A percentile compares a stretch with the other conserved stretches of the same genome.
Evolutionary conservation across 1,140 invertebrate genomes (phyloP).

Genomic region (Calephelis nemesis): DNA sequence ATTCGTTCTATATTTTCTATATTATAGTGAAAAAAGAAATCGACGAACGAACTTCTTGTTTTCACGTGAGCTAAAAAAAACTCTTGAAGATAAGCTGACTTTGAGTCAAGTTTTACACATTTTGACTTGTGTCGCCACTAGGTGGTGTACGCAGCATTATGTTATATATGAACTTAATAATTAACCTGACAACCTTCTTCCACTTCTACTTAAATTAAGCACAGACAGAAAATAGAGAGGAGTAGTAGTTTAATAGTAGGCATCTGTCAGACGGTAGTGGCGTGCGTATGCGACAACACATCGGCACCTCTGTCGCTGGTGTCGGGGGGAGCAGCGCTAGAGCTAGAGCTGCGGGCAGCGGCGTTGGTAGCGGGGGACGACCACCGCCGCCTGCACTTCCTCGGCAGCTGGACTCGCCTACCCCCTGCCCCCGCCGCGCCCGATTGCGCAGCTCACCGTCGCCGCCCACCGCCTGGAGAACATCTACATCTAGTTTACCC

Average conservation of each 20-base stretch:
- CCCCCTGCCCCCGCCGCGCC: constrained; percentile 68
- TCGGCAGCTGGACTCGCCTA: constrained; percentile 80
- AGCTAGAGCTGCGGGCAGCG: constrained; percentile 80
- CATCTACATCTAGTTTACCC: constrained; percentile 81
- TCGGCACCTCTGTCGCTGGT: constrained; percentile 45
- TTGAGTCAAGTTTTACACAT: too few species aligned
- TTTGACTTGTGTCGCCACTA: too few species aligned
- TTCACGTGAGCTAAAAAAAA: too few species aligned
- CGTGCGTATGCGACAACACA: constrained; percentile 85
- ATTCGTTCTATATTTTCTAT: too few species aligned
- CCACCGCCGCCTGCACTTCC: constrained; percentile 84
- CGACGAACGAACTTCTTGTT: too few species aligned
- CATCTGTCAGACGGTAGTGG: constrained; percentile 78
- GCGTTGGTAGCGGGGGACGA: constrained; percentile 81
- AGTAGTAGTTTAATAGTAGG: neutral
- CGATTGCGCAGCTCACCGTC: constrained; percentile 46
- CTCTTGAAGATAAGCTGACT: too few species aligned
- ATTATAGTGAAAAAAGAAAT: too few species aligned
- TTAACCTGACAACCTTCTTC: too few species aligned
- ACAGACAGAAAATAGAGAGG: too few species aligned
- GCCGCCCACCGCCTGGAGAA: constrained; percentile 82
- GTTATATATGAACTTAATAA: too few species aligned
- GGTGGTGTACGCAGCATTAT: too few species aligned
- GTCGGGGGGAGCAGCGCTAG: constrained; percentile 48
- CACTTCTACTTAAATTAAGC: too few species aligned